phyloP scores from a whole-genome alignment of 2,888 invertebrate genomes.

The Ctenicera cuprea region DNA sequence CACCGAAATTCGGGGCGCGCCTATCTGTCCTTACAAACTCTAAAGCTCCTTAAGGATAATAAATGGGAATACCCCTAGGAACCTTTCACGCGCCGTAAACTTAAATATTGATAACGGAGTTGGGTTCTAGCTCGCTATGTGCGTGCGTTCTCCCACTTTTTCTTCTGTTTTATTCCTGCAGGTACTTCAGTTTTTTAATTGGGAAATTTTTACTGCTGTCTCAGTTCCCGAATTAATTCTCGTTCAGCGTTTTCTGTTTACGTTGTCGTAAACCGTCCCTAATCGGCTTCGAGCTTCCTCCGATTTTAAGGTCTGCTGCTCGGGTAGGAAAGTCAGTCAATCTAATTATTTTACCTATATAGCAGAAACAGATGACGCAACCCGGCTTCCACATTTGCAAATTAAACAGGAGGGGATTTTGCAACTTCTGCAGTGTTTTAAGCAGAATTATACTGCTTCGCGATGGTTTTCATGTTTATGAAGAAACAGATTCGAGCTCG shows the following conservation, averaged over 20 bases:
- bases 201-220: conserved; percentile 1
- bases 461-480: too few species aligned
- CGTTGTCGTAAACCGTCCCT: conserved; percentile 23
- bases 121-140: not conserved
- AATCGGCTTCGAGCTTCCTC: conserved; percentile 16
- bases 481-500: too few species aligned
- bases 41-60: conserved; percentile 38
- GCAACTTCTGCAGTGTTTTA: conserved; percentile 12
- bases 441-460: not conserved
- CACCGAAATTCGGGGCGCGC: conserved; percentile 13
- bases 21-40: conserved; percentile 35
- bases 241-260: conserved; percentile 26
- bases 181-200: conserved; percentile 28
- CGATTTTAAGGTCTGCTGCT: conserved; percentile 13
- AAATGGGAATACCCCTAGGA: conserved; percentile 32
- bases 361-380: conserved; percentile 29
- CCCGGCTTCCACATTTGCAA: conserved; percentile 28
- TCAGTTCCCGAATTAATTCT: conserved; percentile 6
- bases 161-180: conserved; percentile 1
- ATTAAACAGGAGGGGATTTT: conserved; percentile 12
- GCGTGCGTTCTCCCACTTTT: conserved; percentile 15
- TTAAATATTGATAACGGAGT: conserved; percentile 35
- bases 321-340: conserved; percentile 28
- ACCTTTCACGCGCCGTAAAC: conserved; percentile 41
- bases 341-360: conserved; percentile 27